These are phyloP conservation scores for Trinorchestia longiramus DNA, from an alignment of 1,140 invertebrate species.

Conservation along the genomic window DNA sequence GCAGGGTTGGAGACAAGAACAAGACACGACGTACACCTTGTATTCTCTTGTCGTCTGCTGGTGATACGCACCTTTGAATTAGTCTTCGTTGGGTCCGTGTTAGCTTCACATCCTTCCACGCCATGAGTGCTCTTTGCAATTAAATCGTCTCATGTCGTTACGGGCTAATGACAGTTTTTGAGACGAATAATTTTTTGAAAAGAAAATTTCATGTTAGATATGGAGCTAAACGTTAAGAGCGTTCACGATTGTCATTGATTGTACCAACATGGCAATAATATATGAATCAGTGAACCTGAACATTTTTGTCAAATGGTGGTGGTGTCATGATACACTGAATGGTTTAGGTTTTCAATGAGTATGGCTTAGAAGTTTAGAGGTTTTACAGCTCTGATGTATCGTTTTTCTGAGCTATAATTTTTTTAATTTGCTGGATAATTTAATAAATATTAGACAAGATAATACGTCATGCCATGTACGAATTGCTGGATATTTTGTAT, in stretches of 20 bases:
- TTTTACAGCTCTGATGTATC: neutral
- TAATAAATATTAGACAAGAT: too few species aligned
- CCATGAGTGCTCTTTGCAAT: neutral
- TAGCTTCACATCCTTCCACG: neutral
- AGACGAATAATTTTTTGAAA: neutral
- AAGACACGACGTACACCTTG: neutral
- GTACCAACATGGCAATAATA: too few species aligned
- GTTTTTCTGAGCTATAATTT: neutral
- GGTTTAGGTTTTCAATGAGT: neutral
- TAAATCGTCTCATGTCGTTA: neutral
- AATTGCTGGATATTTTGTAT: neutral
- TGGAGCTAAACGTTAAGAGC: neutral
- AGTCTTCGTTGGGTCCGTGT: neutral
- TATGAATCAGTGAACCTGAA: too few species aligned
- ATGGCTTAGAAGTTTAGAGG: neutral
- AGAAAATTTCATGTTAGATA: neutral
- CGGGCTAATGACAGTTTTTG: neutral
- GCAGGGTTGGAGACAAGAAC: neutral
- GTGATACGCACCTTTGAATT: slow-evolving; percentile 36
- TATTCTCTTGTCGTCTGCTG: slow-evolving; percentile 37
- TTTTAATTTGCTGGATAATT: too few species aligned
- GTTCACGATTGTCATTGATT: neutral
- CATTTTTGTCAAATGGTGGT: too few species aligned
- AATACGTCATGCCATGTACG: too few species aligned
- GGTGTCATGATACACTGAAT: neutral